Conservation (phyloP, 2,113 vertebrate genomes). For the Scalopus aquaticus region DNA sequence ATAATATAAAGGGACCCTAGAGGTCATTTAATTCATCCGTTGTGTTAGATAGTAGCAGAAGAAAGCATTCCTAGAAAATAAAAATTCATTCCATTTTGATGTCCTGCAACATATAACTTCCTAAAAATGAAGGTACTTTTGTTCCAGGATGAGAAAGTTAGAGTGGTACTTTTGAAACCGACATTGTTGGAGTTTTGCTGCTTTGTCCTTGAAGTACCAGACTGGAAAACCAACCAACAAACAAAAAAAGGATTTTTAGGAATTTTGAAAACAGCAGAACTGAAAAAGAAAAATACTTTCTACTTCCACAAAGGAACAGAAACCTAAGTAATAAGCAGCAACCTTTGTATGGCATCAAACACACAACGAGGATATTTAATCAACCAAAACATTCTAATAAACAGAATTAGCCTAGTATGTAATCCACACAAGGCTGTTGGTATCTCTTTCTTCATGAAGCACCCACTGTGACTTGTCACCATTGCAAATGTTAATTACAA, state of each 20-base stretch:
- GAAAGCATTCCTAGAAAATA: constrained; percentile 2
- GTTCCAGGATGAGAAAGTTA: background rate
- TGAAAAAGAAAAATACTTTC: background rate
- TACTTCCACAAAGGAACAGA: background rate
- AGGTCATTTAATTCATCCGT: background rate
- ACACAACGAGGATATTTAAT: background rate
- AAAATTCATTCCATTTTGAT: constrained; percentile 19
- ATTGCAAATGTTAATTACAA: background rate
- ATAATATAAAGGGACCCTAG: background rate
- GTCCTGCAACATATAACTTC: background rate
- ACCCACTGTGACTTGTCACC: background rate
- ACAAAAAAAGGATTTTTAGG: background rate
- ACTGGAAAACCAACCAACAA: background rate
- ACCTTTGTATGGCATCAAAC: background rate
- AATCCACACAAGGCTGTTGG: background rate
- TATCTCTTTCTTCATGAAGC: background rate
- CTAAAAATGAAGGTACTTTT: background rate
- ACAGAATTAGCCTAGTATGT: background rate
- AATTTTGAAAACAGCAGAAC: constrained; percentile 8
- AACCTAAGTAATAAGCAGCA: background rate
- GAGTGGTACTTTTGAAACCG: background rate
- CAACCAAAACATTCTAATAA: constrained; percentile 1
- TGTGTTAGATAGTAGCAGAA: background rate
- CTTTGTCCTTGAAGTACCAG: background rate
- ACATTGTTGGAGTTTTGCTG: background rate